Base-by-base conservation (phyloP, 1,140 invertebrate species). In the Trinorchestia longiramus region DNA sequence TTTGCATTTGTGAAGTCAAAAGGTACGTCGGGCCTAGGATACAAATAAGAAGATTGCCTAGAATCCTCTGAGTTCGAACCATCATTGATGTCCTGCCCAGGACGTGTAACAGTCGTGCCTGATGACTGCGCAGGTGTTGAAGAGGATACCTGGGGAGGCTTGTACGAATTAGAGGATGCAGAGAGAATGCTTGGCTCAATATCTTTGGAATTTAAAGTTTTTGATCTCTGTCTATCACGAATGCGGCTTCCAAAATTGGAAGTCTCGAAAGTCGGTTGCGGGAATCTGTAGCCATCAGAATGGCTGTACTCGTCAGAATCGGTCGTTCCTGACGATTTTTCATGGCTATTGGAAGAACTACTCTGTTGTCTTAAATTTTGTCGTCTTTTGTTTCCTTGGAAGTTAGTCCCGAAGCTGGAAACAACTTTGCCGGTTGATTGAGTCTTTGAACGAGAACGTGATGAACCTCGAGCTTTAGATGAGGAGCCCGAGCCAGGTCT, bases 1-100 rank as follows among this genome's bases (percentile, higher is more conserved):
- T 94, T 94, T 45, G 43, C 43, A 47, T 44, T 94, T n/a, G 43
- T 40, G 44, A 47, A 47, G 47, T 94, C 92, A 40, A 94, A 94
- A 0, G 92, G 36, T 40, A 47, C 92, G 43, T 94, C 92, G 4
- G 92, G 92, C 3, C 47, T 44, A 43, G 92, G 92, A 36, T 94
- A 94, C 3, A 44, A 47, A 40, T 94, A 94, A 8, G 92, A 94
- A 43, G 92, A 15, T 42, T 90, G 88, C 43, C 43, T 28, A 42
- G 3, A 15, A 90, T 90, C 43, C 43, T 43, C 41, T 19, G 88
- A 42, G 15, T 15, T 77, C 1, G 36, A 77, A 77, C 62, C 62
- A 36, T 23, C 62, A 77, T 77, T 11, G 62, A 11, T 77, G 28
- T 28, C 36, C 62, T 77, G 62, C 3, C 28, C 62, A 77, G 62